These are phyloP conservation scores for Lagopus leucura DNA, from an alignment of 2,113 vertebrate genomes.

Conservation along the genomic window DNA sequence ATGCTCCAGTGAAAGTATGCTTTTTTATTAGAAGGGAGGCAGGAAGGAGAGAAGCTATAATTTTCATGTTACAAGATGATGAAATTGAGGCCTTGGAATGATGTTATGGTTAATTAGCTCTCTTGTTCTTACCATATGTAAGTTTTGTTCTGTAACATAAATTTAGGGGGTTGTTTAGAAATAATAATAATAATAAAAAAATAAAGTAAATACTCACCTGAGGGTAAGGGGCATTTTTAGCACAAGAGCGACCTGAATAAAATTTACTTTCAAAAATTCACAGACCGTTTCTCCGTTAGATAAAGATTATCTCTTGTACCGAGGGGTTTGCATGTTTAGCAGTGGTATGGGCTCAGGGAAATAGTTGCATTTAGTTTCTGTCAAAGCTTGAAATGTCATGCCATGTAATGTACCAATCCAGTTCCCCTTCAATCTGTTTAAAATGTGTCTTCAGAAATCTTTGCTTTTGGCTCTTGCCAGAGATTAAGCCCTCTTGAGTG, in stretches of 20 bases:
- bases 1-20: not conserved
- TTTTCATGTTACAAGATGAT: not conserved
- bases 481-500: not conserved
- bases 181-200: too few relatives aligned
- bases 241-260: not conserved
- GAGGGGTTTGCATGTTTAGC: not conserved
- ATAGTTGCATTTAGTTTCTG: not conserved
- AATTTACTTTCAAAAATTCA: not conserved
- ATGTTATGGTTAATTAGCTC: not conserved
- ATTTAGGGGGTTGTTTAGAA: not conserved
- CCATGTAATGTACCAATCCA: not conserved
- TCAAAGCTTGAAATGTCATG: not conserved
- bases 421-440: not conserved
- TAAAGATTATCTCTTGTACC: not conserved
- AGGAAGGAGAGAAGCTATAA: not conserved
- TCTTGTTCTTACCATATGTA: rapidly evolving
- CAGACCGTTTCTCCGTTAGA: not conserved
- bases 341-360: not conserved
- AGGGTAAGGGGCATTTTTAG: not conserved
- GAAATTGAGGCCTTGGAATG: not conserved
- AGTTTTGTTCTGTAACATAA: not conserved
- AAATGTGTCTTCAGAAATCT: not conserved
- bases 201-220: not conserved
- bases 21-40: not conserved
- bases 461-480: not conserved